A percentile compares a stretch with the other conserved stretches of the same genome.
Conservation (phyloP, 2,113 vertebrate species). For the Polypterus bichir region DNA sequence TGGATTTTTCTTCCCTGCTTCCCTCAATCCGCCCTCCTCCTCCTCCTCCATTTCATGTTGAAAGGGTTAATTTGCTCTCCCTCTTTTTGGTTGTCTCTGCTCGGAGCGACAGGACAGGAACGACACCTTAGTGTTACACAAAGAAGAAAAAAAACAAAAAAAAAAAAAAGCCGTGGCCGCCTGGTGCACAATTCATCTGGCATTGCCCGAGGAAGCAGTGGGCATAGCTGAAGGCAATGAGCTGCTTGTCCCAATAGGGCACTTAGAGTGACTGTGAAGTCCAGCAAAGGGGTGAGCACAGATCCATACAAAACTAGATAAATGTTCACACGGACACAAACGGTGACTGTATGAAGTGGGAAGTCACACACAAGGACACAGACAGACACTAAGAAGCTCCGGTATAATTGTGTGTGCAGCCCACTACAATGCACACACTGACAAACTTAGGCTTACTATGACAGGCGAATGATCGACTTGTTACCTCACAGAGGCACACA, state of each 20-base stretch:
- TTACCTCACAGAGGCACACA: too few relatives aligned
- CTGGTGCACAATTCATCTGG: conserved; percentile 1
- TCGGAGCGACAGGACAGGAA: too few relatives aligned
- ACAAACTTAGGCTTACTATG: conserved; percentile 3
- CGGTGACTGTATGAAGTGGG: background rate
- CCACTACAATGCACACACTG: conserved; percentile 1
- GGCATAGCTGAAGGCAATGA: conserved; percentile 1
- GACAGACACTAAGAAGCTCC: conserved; percentile 53
- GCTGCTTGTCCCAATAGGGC: background rate
- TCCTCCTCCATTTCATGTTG: too few relatives aligned
- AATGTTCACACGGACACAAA: background rate
- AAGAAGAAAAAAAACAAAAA: too few relatives aligned
- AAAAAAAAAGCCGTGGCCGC: background rate
- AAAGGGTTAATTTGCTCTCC: too few relatives aligned
- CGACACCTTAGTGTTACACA: too few relatives aligned
- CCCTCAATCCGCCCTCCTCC: too few relatives aligned
- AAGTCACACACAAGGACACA: conserved; percentile 36
- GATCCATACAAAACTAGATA: background rate
- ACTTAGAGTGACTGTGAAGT: background rate
- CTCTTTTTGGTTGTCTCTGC: too few relatives aligned
- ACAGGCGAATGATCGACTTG: too few relatives aligned
- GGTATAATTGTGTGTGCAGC: conserved; percentile 33
- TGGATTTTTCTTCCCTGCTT: too few relatives aligned
- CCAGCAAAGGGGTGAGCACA: too few relatives aligned
- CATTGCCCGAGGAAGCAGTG: background rate